Evolutionary conservation across 1,140 invertebrate genomes (phyloP), one percentile per base, ranked within the genome.

Genomic region (Leptestheria dahalacensis): DNA sequence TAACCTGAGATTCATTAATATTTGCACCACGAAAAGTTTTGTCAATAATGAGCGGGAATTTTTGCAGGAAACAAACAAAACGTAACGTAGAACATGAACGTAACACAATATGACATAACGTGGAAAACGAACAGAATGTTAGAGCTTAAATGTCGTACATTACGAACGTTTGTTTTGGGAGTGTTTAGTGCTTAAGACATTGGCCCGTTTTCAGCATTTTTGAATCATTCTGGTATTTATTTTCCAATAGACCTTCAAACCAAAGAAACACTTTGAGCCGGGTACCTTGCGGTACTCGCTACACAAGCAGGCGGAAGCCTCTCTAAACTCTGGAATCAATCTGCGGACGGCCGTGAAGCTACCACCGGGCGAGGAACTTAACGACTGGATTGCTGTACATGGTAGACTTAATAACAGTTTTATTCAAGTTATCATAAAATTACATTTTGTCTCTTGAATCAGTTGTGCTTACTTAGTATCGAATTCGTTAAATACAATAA

Each of bases 381-480:
- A 92, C 71, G 92, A 96, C 71, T 96, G 92, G 92, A 82, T 94
- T 49, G 92, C 92, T 18, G 91, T 96, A 24, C 91, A 96, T 78
- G 92, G 90, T 91, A 75, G 68, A n/a, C 67, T 59, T 60, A 25
- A 18, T 51, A 29, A 57, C n/a, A n/a, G n/a, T n/a, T n/a, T n/a
- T n/a, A n/a, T n/a, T n/a, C n/a, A n/a, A n/a, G n/a, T n/a, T n/a
- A n/a, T n/a, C n/a, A n/a, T n/a, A n/a, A n/a, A n/a, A n/a, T n/a
- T n/a, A n/a, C n/a, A n/a, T n/a, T n/a, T n/a, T n/a, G n/a, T n/a
- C n/a, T n/a, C n/a, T n/a, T n/a, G n/a, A n/a, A n/a, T n/a, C n/a
- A n/a, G n/a, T n/a, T n/a, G n/a, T n/a, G n/a, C n/a, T n/a, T n/a
- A n/a, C n/a, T n/a, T n/a, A n/a, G n/a, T n/a, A n/a, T n/a, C n/a